These are phyloP conservation scores for Isurus oxyrinchus DNA, from an alignment of 2,113 vertebrate genomes.

Conservation along the genomic window DNA sequence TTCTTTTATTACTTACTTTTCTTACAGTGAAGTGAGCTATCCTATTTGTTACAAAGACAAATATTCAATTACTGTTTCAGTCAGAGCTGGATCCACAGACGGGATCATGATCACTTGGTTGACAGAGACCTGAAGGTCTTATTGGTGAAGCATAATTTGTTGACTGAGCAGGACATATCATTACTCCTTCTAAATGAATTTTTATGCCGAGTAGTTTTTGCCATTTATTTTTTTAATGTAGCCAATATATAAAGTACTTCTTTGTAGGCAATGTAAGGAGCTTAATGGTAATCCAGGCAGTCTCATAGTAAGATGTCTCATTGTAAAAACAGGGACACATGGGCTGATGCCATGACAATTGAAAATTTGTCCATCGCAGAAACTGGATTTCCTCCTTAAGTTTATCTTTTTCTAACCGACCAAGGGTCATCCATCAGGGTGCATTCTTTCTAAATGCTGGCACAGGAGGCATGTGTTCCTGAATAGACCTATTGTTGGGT, in stretches of 20 bases:
- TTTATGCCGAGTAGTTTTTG: not conserved
- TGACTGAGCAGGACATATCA: not conserved
- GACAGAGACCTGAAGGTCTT: not conserved
- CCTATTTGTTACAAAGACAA: not conserved
- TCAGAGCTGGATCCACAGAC: not conserved
- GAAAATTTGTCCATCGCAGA: not conserved
- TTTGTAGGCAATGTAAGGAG: not conserved
- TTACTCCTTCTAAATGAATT: not conserved
- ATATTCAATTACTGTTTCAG: not conserved
- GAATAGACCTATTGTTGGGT: not conserved
- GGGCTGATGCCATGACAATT: not conserved
- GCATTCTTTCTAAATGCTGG: not conserved
- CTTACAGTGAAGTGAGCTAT: not conserved
- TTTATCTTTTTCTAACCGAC: not conserved
- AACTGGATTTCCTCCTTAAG: not conserved
- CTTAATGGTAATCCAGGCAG: not conserved
- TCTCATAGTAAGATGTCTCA: not conserved
- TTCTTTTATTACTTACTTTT: not conserved
- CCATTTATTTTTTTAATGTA: not conserved
- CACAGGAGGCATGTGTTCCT: not conserved
- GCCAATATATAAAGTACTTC: not conserved
- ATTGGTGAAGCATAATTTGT: not conserved
- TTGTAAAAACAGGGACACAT: not conserved
- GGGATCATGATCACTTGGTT: not conserved
- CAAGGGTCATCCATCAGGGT: not conserved